These are phyloP conservation scores for Drosophila flavopinicola DNA, from an alignment of 2,888 invertebrate species.

Conservation along the genomic window DNA sequence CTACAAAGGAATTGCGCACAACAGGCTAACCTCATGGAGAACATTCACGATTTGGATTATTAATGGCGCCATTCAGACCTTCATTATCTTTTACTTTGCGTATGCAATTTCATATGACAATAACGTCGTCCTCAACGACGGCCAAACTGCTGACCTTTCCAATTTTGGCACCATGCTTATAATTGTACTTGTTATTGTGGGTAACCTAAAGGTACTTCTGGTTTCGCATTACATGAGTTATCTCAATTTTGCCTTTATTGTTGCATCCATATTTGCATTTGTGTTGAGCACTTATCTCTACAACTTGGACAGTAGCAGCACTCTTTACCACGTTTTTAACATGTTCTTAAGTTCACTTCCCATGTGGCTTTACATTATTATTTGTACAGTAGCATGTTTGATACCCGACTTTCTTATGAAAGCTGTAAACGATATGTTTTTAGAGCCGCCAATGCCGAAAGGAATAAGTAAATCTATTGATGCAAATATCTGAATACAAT, in stretches of 20 bases:
- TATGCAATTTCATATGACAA: conserved; percentile 83
- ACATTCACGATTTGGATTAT: conserved; percentile 87
- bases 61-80: conserved; percentile 87
- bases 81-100: conserved; percentile 86
- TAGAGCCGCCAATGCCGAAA: conserved; percentile 26
- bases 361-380: conserved; percentile 86
- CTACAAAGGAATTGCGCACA: conserved; percentile 87
- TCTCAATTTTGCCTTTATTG: conserved; percentile 85
- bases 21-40: conserved; percentile 87
- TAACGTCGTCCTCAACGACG: conserved; percentile 85
- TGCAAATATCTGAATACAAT: not conserved
- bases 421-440: conserved; percentile 58
- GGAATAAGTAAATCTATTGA: conserved; percentile 3
- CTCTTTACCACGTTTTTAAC: conserved; percentile 86
- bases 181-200: conserved; percentile 86
- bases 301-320: conserved; percentile 85
- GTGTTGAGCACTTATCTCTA: conserved; percentile 86
- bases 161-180: conserved; percentile 87
- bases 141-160: conserved; percentile 85
- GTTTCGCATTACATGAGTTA: conserved; percentile 86
- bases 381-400: conserved; percentile 85
- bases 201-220: conserved; percentile 87
- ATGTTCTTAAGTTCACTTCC: conserved; percentile 85
- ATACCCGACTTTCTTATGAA: conserved; percentile 85
- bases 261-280: no score